Conservation (phyloP, 2,888 invertebrate species). For the Heliconius ethilla region DNA sequence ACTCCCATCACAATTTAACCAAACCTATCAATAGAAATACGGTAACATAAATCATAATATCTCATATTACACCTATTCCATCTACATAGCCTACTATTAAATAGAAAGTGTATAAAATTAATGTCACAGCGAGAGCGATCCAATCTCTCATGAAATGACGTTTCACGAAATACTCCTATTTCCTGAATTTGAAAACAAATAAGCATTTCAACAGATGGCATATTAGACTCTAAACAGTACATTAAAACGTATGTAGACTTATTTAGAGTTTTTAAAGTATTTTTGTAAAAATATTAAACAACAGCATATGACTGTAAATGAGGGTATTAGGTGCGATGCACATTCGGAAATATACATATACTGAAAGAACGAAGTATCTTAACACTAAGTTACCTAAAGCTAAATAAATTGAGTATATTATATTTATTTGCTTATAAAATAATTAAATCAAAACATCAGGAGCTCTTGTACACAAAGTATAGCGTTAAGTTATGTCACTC, state of each 20-base stretch:
- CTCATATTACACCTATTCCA: background rate
- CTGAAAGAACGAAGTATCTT: too few species aligned
- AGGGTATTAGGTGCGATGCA: too few species aligned
- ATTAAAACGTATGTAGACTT: background rate
- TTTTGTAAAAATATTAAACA: background rate
- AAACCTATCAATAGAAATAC: background rate
- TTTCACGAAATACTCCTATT: conserved; percentile 33
- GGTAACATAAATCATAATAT: background rate
- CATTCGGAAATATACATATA: too few species aligned
- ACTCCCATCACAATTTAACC: background rate
- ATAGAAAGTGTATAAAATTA: conserved; percentile 28
- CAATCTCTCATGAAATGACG: conserved; percentile 25
- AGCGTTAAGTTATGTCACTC: too few species aligned
- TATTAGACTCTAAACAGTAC: background rate
- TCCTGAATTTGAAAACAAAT: conserved; percentile 30
- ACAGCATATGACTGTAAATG: background rate
- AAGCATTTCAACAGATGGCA: conserved; percentile 15
- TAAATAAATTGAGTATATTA: background rate
- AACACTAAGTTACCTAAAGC: too few species aligned
- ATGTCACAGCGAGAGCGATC: conserved; percentile 22
- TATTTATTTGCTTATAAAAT: background rate
- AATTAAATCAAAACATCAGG: background rate
- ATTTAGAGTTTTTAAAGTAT: background rate
- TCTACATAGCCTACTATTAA: conserved; percentile 8
- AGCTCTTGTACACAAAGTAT: too few species aligned